These are phyloP conservation scores for Solenopsis fugax DNA, from an alignment of 1,140 invertebrate species.

Conservation along the genomic window DNA sequence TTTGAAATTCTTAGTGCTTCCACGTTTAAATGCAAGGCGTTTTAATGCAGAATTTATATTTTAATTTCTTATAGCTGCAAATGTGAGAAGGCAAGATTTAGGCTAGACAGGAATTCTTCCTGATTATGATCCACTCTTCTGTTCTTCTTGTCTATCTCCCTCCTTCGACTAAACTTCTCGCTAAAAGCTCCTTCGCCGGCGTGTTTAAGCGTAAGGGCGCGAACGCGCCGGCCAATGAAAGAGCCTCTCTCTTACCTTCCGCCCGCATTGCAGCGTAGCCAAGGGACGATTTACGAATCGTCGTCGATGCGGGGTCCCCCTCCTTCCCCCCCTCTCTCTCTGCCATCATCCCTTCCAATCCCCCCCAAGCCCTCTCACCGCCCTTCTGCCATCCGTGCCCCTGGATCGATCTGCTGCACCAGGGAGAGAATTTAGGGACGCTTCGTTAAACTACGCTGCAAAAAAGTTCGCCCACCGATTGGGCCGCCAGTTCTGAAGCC, in stretches of 20 bases:
- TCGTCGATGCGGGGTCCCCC: constrained; percentile 70
- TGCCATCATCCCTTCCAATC: constrained; percentile 33
- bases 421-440: constrained; percentile 77
- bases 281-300: constrained; percentile 79
- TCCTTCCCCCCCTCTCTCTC: constrained; percentile 17
- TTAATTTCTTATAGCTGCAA: neutral
- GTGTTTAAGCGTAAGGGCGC: constrained; percentile 67
- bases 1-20: neutral
- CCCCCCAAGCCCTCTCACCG: constrained; percentile 23
- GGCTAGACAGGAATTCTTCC: neutral
- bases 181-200: constrained; percentile 60
- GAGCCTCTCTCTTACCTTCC: constrained; percentile 55
- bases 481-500: constrained; percentile 61
- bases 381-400: constrained; percentile 40
- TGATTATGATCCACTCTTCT: constrained; percentile 21
- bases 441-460: constrained; percentile 80
- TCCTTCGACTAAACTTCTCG: constrained; percentile 21
- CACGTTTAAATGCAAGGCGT: neutral
- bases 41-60: neutral
- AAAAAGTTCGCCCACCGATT: constrained; percentile 72
- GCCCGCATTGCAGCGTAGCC: constrained; percentile 76
- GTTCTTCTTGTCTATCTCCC: neutral
- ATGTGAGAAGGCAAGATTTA: neutral
- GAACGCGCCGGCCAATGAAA: constrained; percentile 62
- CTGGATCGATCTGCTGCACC: constrained; percentile 74